A percentile compares a stretch with the other conserved stretches of the same genome.
These are phyloP conservation scores for Hydrochoerus hydrochaeris DNA, from an alignment of 2,113 vertebrate species.

Conservation along the genomic window DNA sequence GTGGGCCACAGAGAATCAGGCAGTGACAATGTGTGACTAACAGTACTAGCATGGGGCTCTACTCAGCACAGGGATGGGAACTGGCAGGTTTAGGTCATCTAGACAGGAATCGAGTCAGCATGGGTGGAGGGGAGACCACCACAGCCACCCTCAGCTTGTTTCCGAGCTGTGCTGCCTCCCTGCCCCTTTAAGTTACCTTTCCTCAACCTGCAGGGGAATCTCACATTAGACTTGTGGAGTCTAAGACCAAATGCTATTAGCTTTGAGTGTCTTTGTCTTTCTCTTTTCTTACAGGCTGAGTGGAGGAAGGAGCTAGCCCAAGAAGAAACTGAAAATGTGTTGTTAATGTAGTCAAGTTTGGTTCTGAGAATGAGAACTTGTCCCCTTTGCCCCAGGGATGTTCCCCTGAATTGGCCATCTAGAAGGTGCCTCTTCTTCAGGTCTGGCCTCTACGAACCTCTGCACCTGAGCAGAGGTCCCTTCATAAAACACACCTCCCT, in stretches of 20 bases:
- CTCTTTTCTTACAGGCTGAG: neutral
- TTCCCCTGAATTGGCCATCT: neutral
- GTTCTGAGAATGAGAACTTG: neutral
- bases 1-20: neutral
- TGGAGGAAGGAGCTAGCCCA: neutral
- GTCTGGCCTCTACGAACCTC: neutral
- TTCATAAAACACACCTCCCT: neutral
- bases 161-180: neutral
- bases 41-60: neutral
- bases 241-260: neutral
- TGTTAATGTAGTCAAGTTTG: neutral
- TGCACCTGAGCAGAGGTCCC: neutral
- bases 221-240: neutral
- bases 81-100: neutral
- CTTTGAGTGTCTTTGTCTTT: neutral
- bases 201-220: neutral
- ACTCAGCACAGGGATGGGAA: too few relatives aligned
- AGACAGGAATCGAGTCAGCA: neutral
- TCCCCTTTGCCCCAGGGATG: neutral
- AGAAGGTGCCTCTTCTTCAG: neutral
- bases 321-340: neutral
- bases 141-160: neutral
- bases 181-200: neutral
- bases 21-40: accelerated
- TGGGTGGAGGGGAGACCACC: neutral